These are phyloP conservation scores for Cyrtonyx montezumae DNA, from an alignment of 2,113 vertebrate species.

Conservation along the genomic window DNA sequence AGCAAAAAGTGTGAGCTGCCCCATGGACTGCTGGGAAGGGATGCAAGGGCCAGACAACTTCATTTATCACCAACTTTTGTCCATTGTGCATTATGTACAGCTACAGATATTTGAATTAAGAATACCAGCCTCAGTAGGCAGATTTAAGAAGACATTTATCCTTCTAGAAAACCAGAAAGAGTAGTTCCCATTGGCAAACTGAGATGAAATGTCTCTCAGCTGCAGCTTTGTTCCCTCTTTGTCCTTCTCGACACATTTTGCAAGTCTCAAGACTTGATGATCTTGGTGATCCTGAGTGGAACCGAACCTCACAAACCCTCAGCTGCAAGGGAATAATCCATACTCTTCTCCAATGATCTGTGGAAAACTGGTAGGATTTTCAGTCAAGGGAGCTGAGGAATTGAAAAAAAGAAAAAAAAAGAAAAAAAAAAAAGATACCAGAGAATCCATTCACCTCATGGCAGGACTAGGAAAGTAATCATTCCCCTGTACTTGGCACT, in stretches of 20 bases:
- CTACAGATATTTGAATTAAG: neutral
- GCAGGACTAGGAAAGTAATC: neutral
- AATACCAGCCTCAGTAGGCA: neutral
- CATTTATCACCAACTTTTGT: neutral
- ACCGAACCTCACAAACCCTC: neutral
- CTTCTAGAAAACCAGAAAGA: neutral
- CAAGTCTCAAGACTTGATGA: too few species aligned
- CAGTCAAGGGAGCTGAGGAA: neutral
- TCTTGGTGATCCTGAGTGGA: too few species aligned
- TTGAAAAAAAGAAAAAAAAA: neutral
- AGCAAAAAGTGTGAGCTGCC: rapidly evolving
- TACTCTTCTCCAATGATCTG: neutral
- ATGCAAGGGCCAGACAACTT: neutral
- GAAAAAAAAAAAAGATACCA: neutral
- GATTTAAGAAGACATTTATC: neutral
- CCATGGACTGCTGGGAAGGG: neutral
- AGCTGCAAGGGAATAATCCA: neutral
- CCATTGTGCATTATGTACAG: neutral
- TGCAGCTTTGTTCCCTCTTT: neutral
- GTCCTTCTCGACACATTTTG: neutral
- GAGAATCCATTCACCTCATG: neutral
- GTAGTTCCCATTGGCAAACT: rapidly evolving
- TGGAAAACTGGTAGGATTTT: neutral
- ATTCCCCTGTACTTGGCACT: too few species aligned
- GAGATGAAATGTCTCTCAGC: neutral